Base-by-base conservation (phyloP, 2,113 vertebrate genomes). In the Emberiza fucata region DNA sequence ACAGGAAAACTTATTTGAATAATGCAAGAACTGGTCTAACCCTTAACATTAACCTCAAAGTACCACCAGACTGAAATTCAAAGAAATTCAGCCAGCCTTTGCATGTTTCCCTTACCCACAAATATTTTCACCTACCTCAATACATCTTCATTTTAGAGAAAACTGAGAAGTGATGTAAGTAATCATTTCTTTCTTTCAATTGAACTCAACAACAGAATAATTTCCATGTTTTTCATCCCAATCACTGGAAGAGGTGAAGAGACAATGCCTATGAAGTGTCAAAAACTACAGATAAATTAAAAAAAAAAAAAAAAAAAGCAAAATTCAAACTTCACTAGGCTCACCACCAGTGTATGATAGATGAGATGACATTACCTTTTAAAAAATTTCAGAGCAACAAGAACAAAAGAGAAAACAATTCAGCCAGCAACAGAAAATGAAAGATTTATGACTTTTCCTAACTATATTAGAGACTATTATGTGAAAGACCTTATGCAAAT, bases 401-500 rank as follows among this genome's bases (percentile, higher is more conserved):
- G 45, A 95, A 65, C 24, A 79, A 72, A 92, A 42, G 33, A 73
- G 59, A 91, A 91, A 91, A 87, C 23, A 85, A 77, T 80, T 81
- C 65, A 69, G 29, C 19, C 39, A 80, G 45, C 7, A 80, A 82
- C 37, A 51, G 59, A 92, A 95, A 95, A 85, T 47, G 33, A 95
- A 94, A 82, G 45, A 87, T 72, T 88, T 82, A 50, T 70, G 39
- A 61, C 54, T 89, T 92, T 91, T 81, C 70, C 47, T 59, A 80
- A 70, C 50, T 59, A 14, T 82, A 54, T 91, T 80, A 81, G 47
- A 80, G 39, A 79, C 50, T 63, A 29, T 33, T 63, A 91, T 64
- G 59, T 88, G 85, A 91, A 96, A 93, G 50, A 82, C 47, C 39
- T 94, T 76, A 95, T 86, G 85, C 81, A 95, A 95, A 96, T 88